Evolutionary conservation across 2,113 vertebrate genomes (phyloP).

Genomic region (Uria lomvia): DNA sequence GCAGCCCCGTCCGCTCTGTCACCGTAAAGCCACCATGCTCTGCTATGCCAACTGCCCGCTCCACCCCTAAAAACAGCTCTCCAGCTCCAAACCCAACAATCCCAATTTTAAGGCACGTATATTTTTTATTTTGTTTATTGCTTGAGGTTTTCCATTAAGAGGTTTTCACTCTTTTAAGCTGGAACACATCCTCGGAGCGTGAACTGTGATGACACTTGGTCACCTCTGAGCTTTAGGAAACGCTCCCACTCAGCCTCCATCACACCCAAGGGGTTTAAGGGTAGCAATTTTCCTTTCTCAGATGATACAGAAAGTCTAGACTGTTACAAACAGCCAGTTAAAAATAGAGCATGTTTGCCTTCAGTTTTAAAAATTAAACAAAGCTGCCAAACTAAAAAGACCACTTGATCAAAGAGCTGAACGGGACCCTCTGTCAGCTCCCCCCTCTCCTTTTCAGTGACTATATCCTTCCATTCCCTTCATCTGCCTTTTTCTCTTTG

Average conservation of each 20-base stretch:
- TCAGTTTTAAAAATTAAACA: not conserved
- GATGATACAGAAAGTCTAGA: not conserved
- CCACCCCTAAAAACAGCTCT: not conserved
- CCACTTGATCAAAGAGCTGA: not conserved
- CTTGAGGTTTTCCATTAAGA: not conserved
- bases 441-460: not conserved
- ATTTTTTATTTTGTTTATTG: not conserved
- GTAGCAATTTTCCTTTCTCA: not conserved
- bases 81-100: not conserved
- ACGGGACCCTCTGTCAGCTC: not conserved
- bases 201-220: not conserved
- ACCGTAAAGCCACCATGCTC: accelerated
- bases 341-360: not conserved
- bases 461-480: not conserved
- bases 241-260: not conserved
- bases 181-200: not conserved
- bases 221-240: not conserved
- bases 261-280: not conserved
- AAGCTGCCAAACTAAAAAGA: not conserved
- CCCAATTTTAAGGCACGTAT: not conserved
- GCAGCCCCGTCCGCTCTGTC: not conserved
- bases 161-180: not conserved
- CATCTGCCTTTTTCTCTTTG: not conserved
- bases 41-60: not conserved
- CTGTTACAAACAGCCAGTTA: not conserved